These are phyloP conservation scores for Malacoraja senta DNA, from an alignment of 2,797 vertebrate species.

Conservation along the genomic window DNA sequence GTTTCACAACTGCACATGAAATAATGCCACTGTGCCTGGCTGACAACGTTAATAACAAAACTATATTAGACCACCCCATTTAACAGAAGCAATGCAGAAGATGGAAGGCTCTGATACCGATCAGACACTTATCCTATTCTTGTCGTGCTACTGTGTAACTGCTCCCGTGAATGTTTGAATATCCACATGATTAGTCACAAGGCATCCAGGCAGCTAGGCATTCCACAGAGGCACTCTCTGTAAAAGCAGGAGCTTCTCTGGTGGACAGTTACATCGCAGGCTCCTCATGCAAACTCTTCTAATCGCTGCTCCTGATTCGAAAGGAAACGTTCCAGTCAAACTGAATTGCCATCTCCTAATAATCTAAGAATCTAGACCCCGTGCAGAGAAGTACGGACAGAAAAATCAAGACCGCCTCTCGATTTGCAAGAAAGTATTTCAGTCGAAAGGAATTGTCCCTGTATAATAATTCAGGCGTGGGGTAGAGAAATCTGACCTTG, in stretches of 20 bases:
- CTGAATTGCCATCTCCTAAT: too few species aligned
- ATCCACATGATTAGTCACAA: constrained; percentile 17
- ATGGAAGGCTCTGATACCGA: neutral
- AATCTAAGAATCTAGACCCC: neutral
- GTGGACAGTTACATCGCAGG: neutral
- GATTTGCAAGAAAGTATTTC: neutral
- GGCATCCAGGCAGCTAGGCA: neutral
- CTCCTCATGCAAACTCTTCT: neutral
- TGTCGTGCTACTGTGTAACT: neutral
- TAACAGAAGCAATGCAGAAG: neutral
- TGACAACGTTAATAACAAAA: neutral
- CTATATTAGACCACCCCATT: too few species aligned
- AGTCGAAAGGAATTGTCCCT: too few species aligned
- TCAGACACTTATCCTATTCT: neutral
- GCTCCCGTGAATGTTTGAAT: neutral
- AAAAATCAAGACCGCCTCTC: too few species aligned
- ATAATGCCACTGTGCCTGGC: neutral
- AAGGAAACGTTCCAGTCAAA: neutral
- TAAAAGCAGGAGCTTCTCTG: neutral
- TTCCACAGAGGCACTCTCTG: neutral
- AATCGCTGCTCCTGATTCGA: neutral
- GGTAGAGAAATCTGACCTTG: neutral
- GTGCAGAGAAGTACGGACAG: neutral
- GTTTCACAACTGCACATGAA: neutral
- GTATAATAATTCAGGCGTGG: neutral